Percentiles rank a stretch among this genome's conserved stretches.
Conservation (phyloP, 2,888 invertebrate species). For the Drosophila tripunctata region DNA sequence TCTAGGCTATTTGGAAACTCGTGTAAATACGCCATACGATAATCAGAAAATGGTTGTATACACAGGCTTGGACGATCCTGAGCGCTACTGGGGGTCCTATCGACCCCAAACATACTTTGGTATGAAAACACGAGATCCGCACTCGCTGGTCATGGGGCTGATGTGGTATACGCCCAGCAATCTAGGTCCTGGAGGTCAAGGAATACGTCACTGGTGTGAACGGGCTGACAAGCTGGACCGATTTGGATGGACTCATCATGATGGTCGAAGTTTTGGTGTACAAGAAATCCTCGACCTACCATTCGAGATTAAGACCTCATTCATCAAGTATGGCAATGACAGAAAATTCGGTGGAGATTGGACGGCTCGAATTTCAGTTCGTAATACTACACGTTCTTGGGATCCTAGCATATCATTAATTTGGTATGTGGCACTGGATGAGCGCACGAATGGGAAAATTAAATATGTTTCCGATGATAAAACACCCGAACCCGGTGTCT, state of each 20-base stretch:
- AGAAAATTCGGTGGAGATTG: conserved; percentile 95
- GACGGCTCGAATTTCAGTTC: conserved; percentile 92
- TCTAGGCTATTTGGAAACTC: conserved; percentile 93
- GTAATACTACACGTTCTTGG: conserved; percentile 80
- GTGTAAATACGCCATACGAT: conserved; percentile 94
- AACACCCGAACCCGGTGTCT: conserved; percentile 83
- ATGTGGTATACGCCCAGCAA: conserved; percentile 97
- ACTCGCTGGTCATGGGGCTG: conserved; percentile 95
- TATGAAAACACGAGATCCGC: conserved; percentile 94
- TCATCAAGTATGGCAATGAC: conserved; percentile 93
- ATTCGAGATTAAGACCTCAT: conserved; percentile 91
- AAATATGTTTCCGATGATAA: conserved; percentile 81
- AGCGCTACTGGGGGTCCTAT: conserved; percentile 97
- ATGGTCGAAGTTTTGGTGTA: conserved; percentile 95
- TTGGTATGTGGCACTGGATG: conserved; percentile 94
- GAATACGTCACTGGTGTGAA: conserved; percentile 96
- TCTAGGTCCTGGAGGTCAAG: conserved; percentile 88
- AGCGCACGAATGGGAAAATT: conserved; percentile 86
- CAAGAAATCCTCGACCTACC: conserved; percentile 94
- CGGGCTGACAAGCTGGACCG: conserved; percentile 92
- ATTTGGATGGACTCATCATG: conserved; percentile 97
- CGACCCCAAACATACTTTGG: conserved; percentile 95
- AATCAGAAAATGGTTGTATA: conserved; percentile 90
- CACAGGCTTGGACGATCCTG: conserved; percentile 89
- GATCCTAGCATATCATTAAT: conserved; percentile 86